Conservation (phyloP, 2,113 vertebrate species). For the Peromyscus californicus region DNA sequence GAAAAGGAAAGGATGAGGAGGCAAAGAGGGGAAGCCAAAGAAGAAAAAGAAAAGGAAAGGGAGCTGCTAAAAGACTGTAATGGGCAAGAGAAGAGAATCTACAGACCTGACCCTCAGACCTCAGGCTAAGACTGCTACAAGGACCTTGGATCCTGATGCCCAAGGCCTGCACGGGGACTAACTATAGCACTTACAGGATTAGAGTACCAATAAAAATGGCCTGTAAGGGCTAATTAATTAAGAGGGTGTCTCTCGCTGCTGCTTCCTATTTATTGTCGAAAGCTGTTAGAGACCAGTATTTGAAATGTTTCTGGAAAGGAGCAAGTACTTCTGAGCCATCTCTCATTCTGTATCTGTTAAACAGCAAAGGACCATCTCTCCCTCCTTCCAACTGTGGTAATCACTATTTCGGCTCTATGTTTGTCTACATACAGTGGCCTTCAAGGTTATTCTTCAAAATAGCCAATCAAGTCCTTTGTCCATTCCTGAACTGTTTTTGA, state of each 20-base stretch:
- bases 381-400: neutral
- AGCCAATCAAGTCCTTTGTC: neutral
- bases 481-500: neutral
- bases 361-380: neutral
- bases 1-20: neutral
- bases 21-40: neutral
- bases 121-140: neutral
- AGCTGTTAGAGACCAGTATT: neutral
- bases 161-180: neutral
- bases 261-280: neutral
- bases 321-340: too few species aligned
- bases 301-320: neutral
- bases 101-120: neutral
- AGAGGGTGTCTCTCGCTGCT: neutral
- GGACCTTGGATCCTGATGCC: neutral
- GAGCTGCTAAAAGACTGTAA: neutral
- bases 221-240: neutral
- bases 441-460: neutral
- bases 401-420: neutral
- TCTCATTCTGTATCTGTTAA: neutral
- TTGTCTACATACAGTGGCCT: neutral
- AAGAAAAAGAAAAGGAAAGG: neutral
- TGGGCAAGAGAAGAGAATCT: neutral
- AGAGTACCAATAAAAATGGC: neutral
- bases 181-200: neutral